Base-by-base conservation (phyloP, 2,888 invertebrate species). In the Melangyna quadrimaculata region DNA sequence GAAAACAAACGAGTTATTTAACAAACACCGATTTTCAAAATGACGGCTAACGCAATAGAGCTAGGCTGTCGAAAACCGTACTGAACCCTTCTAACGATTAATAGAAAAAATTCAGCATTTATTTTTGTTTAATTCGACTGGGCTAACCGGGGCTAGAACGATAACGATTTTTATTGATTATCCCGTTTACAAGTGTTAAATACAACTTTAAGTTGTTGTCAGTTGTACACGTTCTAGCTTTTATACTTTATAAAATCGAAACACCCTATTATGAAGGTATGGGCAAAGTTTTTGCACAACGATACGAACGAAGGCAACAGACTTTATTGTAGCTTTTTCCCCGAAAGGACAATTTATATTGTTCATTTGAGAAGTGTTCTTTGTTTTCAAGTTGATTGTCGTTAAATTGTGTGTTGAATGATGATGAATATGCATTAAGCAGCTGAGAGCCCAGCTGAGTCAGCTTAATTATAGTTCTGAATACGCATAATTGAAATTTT, bases 391-490 rank as follows among this genome's bases (percentile, higher is more conserved):
- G 51, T 51, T 51, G 51, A 51, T 51, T 51, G 51, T 24, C 51
- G 3, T 51, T 51, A 51, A 59, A 59, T 59, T 22, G 59, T 59
- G 8, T 59, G n/a, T 59, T 59, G 35, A 59, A 59, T 37, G 35
- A 59, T 59, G 59, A 59, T 59, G 59, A 59, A 59, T 59, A 59
- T 59, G 59, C 59, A 59, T 35, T 7, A 59, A 37, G 59, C 17
- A 29, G 14, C 2, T 5, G 10, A 45, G 19, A 45, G 14, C 35
- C 19, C 32, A 45, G 14, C 35, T 32, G 57, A 57, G 6, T 57
- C 19, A 35, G 22, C n/a, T 59, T 59, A 37, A n/a, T n/a, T n/a
- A 59, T 59, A 19, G 3, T 8, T 59, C 12, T 59, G 35, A 37
- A 59, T 3, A 6, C 5, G 4, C 57, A 22, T 59, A 59, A 37